Base-by-base conservation (phyloP, 2,797 vertebrate genomes). In the Menidia menidia region DNA sequence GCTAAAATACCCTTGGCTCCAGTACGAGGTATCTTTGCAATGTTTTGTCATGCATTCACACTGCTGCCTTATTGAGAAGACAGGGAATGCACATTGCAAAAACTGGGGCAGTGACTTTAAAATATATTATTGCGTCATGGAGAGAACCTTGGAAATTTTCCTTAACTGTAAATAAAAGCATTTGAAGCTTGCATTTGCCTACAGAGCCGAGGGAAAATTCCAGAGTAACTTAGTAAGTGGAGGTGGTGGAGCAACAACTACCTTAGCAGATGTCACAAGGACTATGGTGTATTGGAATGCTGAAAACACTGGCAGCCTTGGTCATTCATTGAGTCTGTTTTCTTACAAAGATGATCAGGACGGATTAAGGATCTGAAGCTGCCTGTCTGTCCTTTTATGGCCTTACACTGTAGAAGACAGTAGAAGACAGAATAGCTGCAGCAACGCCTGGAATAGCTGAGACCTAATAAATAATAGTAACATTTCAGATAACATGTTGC, bases 81-180 rank as follows among this genome's bases (percentile, higher is more conserved):
- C 81, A 72, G 71, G 81, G 83, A 84, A 81, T 39, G 53, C 14
- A 64, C 80, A 75, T 76, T 80, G 78, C 77, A 76, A 83, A 87
- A 82, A 79, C 39, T 41, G 43, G 67, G 65, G 77, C 89, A 91
- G 92, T 92, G 84, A 83, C 84, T 92, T 92, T 89, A 85, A 92
- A 93, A 91, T 73, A 61, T 83, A 90, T 87, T 53, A 88, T 76
- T 81, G 81, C 77, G 68, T 90, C 88, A 86, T 71, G 78, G 86
- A 87, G 87, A 87, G 88, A 76, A 85, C 71, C 50, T 89, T 92
- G 91, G 90, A 93, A 79, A 69, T 45, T 10, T 48, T 89, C 86
- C 83, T 45, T 56, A 90, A 90, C 78, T 93, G 91, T 92, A 92
- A 93, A 93, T 92, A 93, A 92, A 92, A 90, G 86, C 87, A 87